Percentiles rank a stretch among this genome's conserved stretches.
Conservation (phyloP, 2,797 vertebrate species). For the Acipenser ruthenus region DNA sequence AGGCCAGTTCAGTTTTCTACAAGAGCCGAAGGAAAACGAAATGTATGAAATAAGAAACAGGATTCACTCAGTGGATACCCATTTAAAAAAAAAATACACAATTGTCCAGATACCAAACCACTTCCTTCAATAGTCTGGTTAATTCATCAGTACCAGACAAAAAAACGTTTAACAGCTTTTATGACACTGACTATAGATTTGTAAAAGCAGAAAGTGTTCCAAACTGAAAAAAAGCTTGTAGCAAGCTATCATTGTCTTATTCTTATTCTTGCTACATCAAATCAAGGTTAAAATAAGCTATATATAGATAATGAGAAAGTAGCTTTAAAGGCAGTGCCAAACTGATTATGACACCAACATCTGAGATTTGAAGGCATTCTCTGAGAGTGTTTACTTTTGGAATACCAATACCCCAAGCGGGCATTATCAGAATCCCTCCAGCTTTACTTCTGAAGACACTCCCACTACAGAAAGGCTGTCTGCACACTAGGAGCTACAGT, state of each 20-base stretch:
- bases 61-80: no score
- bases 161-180: no score
- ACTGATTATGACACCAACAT: slow-evolving; percentile 22
- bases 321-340: slow-evolving; percentile 12
- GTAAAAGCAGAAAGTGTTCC: neutral
- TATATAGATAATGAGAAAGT: slow-evolving; percentile 20
- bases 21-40: no score
- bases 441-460: slow-evolving; percentile 42
- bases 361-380: slow-evolving; percentile 24
- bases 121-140: no score
- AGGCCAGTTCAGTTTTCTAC: no score
- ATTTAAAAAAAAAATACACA: no score
- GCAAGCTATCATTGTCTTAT: slow-evolving; percentile 31
- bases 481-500: slow-evolving; percentile 9
- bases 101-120: no score
- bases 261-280: slow-evolving; percentile 28
- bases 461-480: slow-evolving; percentile 36
- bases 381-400: slow-evolving; percentile 24
- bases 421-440: slow-evolving; percentile 47
- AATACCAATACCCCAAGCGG: slow-evolving; percentile 23
- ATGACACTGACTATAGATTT: no score
- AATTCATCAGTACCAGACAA: no score
- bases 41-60: no score
- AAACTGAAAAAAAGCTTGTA: slow-evolving; percentile 29
- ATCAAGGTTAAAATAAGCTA: slow-evolving; percentile 25